Evolutionary conservation across 2,888 invertebrate genomes (phyloP).

Genomic region (Cheilosia variabilis): DNA sequence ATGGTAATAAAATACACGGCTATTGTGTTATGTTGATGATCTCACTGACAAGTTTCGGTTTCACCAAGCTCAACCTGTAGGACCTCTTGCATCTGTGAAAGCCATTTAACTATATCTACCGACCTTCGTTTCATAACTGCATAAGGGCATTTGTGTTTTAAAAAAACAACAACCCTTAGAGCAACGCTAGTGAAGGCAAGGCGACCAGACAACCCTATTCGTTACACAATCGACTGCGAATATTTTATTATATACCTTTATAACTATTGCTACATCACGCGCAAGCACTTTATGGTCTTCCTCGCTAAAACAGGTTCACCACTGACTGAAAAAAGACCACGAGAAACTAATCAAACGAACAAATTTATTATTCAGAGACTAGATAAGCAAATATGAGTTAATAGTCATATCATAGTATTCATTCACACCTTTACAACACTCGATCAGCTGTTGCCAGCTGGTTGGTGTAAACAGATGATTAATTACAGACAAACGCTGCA

Average conservation of each 20-base stretch:
- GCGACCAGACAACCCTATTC: not conserved
- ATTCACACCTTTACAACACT: not conserved
- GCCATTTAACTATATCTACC: no score
- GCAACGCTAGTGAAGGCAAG: no score
- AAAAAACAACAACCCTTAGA: no score
- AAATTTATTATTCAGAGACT: not conserved
- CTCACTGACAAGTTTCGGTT: no score
- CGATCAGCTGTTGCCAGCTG: conserved; percentile 3
- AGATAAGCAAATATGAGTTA: not conserved
- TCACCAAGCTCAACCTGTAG: no score
- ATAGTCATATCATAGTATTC: not conserved
- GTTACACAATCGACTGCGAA: not conserved
- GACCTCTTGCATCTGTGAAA: no score
- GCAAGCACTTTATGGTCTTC: conserved; percentile 1
- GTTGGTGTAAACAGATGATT: not conserved
- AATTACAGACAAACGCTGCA: not conserved
- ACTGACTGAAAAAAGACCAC: not conserved
- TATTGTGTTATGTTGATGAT: no score
- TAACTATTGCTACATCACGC: no score
- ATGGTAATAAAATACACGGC: no score
- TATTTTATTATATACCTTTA: not conserved
- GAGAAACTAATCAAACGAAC: not conserved
- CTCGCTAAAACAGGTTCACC: not conserved
- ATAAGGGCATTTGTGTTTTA: no score
- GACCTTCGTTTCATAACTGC: no score